Conservation (phyloP, 2,888 invertebrate genomes). For the Latheticus oryzae region DNA sequence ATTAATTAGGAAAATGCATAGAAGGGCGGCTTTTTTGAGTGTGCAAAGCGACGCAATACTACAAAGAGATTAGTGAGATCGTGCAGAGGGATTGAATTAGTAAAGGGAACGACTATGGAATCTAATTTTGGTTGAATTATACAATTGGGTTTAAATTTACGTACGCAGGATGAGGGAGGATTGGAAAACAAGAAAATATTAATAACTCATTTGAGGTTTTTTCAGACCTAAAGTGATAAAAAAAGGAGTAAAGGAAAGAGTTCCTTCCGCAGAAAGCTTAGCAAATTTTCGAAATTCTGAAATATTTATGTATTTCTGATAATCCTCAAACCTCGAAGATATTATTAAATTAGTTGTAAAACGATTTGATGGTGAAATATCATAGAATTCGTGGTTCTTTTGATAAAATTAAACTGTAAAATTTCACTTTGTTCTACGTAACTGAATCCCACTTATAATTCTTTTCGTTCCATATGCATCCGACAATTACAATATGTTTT, state of each 20-base stretch:
- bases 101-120: slow-evolving; percentile 51
- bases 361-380: slow-evolving; percentile 29
- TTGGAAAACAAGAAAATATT: too few species aligned
- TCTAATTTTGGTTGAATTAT: slow-evolving; percentile 57
- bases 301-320: too few species aligned
- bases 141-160: slow-evolving; percentile 59
- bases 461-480: slow-evolving; percentile 25
- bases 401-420: slow-evolving; percentile 30
- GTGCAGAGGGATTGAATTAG: slow-evolving; percentile 55
- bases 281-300: too few species aligned
- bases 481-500: slow-evolving; percentile 36
- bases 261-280: too few species aligned
- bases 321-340: too few species aligned
- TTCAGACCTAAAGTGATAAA: too few species aligned
- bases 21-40: slow-evolving; percentile 48
- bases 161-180: too few species aligned
- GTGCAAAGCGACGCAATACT: slow-evolving; percentile 41
- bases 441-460: slow-evolving; percentile 33
- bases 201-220: too few species aligned
- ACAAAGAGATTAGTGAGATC: slow-evolving; percentile 57
- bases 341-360: too few species aligned
- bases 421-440: slow-evolving; percentile 34
- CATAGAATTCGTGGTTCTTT: slow-evolving; percentile 17
- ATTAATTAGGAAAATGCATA: slow-evolving; percentile 50
- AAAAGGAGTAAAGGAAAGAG: too few species aligned